A percentile compares a stretch with the other conserved stretches of the same genome.
phyloP scores from a whole-genome alignment of 2,797 vertebrate genomes.

The Arnoldichthys spilopterus region DNA sequence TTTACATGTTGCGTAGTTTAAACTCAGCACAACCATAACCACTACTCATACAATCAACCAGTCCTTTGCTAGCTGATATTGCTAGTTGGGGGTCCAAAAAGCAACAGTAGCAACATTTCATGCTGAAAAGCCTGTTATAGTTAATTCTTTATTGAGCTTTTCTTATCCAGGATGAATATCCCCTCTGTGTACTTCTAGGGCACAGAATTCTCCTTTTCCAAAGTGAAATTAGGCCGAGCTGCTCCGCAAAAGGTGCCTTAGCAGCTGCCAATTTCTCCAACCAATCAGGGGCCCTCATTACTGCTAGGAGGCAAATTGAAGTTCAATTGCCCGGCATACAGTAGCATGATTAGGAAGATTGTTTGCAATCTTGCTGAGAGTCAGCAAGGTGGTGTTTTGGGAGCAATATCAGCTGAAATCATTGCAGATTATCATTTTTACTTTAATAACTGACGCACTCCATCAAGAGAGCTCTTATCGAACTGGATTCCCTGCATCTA shows the following conservation, averaged over 20 bases:
- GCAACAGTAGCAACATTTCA: background rate
- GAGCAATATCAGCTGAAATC: constrained; percentile 55
- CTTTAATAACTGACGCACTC: constrained; percentile 35
- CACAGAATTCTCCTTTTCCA: constrained; percentile 2
- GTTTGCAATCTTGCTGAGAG: constrained; percentile 53
- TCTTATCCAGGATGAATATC: constrained; percentile 22
- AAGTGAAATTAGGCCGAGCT: constrained; percentile 46
- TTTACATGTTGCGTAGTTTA: background rate
- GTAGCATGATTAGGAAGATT: constrained; percentile 67
- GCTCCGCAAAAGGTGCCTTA: constrained; percentile 44
- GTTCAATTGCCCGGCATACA: constrained; percentile 60
- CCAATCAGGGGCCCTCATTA: constrained; percentile 55
- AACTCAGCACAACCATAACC: background rate
- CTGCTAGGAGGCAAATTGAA: constrained; percentile 62
- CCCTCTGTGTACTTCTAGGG: background rate
- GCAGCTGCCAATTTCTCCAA: constrained; percentile 60
- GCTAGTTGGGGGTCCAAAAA: background rate
- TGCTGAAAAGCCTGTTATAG: background rate
- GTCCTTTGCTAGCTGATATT: background rate
- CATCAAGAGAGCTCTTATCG: constrained; percentile 23
- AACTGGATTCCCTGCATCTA: constrained; percentile 19
- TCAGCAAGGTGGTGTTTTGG: constrained; percentile 42
- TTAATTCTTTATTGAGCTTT: constrained; percentile 4
- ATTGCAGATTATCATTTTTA: constrained; percentile 45
- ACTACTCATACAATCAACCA: background rate